Evolutionary conservation across 1,140 invertebrate genomes (phyloP).

Genomic region (Lethrus apterus): DNA sequence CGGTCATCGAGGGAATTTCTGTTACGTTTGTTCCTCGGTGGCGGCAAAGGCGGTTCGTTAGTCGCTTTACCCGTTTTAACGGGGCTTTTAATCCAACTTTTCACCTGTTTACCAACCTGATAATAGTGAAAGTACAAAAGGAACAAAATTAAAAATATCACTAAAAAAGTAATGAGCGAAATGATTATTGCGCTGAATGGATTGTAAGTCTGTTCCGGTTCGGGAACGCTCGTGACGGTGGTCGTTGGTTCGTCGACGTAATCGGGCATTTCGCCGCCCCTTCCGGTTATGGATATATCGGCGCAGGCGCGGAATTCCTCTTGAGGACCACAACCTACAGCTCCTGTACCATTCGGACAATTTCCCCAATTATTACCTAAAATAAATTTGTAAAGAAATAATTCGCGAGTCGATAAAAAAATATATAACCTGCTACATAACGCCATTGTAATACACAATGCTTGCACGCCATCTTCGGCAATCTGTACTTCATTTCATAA

Average conservation of each 20-base stretch:
- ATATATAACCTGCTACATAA: slow-evolving; percentile 57
- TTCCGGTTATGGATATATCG: slow-evolving; percentile 64
- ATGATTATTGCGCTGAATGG: slow-evolving; percentile 33
- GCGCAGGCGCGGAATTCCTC: slow-evolving; percentile 83
- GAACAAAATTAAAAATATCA: slow-evolving; percentile 38
- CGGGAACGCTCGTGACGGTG: slow-evolving; percentile 10
- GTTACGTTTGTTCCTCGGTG: no score
- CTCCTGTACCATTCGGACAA: slow-evolving; percentile 61
- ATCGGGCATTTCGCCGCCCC: slow-evolving; percentile 9
- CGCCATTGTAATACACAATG: slow-evolving; percentile 79
- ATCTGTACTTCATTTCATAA: slow-evolving; percentile 55
- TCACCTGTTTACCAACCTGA: slow-evolving; percentile 36
- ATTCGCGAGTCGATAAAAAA: not conserved
- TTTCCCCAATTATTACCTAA: slow-evolving; percentile 65
- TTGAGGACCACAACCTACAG: slow-evolving; percentile 75
- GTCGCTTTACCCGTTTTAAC: no score
- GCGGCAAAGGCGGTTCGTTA: no score
- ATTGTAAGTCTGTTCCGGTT: slow-evolving; percentile 28
- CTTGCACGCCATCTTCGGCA: slow-evolving; percentile 54
- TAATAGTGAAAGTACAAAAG: slow-evolving; percentile 40
- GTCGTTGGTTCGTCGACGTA: slow-evolving; percentile 7
- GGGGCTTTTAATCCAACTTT: slow-evolving; percentile 30
- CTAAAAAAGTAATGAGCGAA: slow-evolving; percentile 38
- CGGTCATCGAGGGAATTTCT: no score
- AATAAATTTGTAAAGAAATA: not conserved